phyloP scores from a whole-genome alignment of 2,113 vertebrate genomes.

The Chamaetylas fuelleborni region DNA sequence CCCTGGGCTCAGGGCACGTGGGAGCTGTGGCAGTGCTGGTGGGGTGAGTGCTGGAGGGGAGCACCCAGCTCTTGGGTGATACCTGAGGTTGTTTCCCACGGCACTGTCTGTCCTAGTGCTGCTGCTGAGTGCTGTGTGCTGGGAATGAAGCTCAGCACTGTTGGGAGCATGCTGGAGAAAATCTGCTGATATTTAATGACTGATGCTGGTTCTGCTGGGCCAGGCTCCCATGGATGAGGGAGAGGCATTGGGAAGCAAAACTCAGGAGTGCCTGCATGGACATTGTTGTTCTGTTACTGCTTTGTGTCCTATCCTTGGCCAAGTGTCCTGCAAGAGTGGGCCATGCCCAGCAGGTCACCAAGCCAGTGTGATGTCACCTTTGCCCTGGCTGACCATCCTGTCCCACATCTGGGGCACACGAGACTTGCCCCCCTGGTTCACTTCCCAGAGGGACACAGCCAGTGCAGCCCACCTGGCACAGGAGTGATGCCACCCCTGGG shows the following conservation, averaged over 20 bases:
- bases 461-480: background rate
- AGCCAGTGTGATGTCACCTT: background rate
- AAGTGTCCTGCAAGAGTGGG: background rate
- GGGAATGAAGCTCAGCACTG: background rate
- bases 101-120: fast-evolving
- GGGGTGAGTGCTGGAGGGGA: background rate
- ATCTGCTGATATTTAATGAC: background rate
- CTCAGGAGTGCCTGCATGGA: fast-evolving
- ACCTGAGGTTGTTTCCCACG: background rate
- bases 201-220: background rate
- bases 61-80: fast-evolving
- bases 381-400: background rate
- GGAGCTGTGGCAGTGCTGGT: background rate
- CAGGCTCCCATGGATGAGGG: background rate
- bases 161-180: background rate
- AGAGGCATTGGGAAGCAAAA: background rate
- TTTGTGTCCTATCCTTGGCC: background rate
- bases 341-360: fast-evolving
- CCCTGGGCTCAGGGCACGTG: fast-evolving
- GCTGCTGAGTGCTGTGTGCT: fast-evolving
- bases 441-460: fast-evolving
- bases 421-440: fast-evolving
- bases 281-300: background rate
- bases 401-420: fast-evolving
- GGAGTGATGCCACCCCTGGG: fast-evolving